phyloP scores from a whole-genome alignment of 92 coral and sea anemone species.

The Epizoanthus ramosus region DNA sequence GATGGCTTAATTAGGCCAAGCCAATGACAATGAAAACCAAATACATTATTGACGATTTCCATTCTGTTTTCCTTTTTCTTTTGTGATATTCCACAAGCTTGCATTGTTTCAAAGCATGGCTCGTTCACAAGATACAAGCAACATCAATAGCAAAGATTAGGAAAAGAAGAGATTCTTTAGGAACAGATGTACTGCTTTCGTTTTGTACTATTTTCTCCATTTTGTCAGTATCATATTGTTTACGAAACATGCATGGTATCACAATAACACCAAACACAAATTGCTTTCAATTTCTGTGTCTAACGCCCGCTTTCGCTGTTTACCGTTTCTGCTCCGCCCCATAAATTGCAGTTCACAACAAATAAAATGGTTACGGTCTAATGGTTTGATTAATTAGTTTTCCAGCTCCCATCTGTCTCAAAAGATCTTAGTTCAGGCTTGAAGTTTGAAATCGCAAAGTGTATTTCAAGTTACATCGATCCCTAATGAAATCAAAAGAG shows the following conservation, averaged over 20 bases:
- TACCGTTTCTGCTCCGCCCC: background rate
- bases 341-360: background rate
- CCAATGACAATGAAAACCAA: slow-evolving; percentile 25
- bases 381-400: background rate
- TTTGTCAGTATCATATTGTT: slow-evolving; percentile 2
- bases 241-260: background rate
- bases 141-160: background rate
- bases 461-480: no score
- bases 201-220: background rate
- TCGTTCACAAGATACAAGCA: slow-evolving; percentile 18
- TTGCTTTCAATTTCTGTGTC: background rate
- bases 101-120: slow-evolving; percentile 37
- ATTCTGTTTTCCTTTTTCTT: slow-evolving; percentile 20
- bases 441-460: slow-evolving; percentile 3
- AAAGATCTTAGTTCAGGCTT: background rate
- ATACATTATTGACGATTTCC: slow-evolving; percentile 33
- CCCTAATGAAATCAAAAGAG: no score
- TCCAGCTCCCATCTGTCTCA: slow-evolving; percentile 5
- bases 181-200: background rate
- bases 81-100: slow-evolving; percentile 29
- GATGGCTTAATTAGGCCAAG: slow-evolving; percentile 28
- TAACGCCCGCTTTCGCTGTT: background rate
- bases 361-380: background rate
- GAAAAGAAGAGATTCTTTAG: background rate
- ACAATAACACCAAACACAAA: background rate